Base-by-base conservation (phyloP, 2,888 invertebrate species). In the Idaea biselata region DNA sequence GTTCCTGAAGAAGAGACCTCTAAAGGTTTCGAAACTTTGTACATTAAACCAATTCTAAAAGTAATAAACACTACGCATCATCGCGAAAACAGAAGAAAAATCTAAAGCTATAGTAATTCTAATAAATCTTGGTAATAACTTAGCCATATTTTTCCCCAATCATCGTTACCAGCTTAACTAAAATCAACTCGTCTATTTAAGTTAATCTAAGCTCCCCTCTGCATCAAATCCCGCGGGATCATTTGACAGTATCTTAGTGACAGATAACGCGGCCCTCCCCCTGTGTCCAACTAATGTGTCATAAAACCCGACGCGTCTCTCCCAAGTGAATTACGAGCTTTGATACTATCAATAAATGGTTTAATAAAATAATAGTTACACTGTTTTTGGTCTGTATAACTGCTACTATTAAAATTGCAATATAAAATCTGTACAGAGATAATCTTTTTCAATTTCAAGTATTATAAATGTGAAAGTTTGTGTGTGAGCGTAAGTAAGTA, bases 241-340 rank as follows among this genome's bases (percentile, higher is more conserved):
- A 84, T 79, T 86, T 84, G 88, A 86, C 89, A 84, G 82, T 87
- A 89, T 89, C 87, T 84, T 80, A 78, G 82, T 87, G 88, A 88
- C 84, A 84, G 87, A 86, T 86, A 86, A 80, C 83, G 73, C 70
- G 79, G 83, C 81, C 77, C 70, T 73, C 79, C 81, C 83, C 82
- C 77, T 72, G 70, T 65, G 73, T 72, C 76, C 68, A 68, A 73
- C 81, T 89, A 89, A 91, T 89, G 89, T 86, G 88, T 90, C 89
- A 89, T 89, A 91, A 90, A 87, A 86, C 87, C 84, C 78, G 80
- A 83, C 80, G 82, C 83, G 81, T 88, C 89, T 85, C 87, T 86
- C 83, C 84, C 86, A 78, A 80, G 81, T 85, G 84, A 86, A 81
- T 84, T 82, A 85, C 79, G 75, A 75, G 72, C 58, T 65, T 58